Evolutionary conservation across 1,140 invertebrate species (phyloP).

Genomic region (Metaphire vulgaris): DNA sequence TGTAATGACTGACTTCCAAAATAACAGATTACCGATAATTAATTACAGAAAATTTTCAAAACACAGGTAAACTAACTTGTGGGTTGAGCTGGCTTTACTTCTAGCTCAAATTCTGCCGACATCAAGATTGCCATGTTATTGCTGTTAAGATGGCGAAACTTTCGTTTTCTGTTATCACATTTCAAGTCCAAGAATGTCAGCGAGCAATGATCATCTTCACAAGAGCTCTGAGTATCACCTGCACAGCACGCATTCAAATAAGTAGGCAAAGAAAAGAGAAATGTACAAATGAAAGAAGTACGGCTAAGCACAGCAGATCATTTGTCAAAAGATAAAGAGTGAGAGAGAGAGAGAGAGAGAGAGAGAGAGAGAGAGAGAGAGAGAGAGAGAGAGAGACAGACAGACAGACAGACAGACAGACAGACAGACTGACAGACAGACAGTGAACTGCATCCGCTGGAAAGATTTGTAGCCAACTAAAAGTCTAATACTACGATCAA

Average conservation of each 20-base stretch:
- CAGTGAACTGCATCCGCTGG: no score
- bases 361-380: constrained; percentile 1
- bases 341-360: background rate
- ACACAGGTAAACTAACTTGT: constrained; percentile 17
- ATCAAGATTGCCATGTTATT: constrained; percentile 8
- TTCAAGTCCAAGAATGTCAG: constrained; percentile 18
- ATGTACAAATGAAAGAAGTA: no score
- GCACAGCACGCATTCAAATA: no score
- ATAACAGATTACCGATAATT: no score
- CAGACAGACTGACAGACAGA: background rate
- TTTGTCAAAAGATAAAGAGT: no score
- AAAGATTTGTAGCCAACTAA: no score
- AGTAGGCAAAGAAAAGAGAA: no score
- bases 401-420: background rate
- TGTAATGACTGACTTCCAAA: no score
- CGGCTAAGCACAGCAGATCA: no score
- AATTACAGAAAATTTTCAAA: no score
- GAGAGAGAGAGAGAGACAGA: background rate
- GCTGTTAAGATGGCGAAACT: constrained; percentile 14
- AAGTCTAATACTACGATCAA: no score
- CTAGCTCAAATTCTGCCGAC: constrained; percentile 37
- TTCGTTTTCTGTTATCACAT: constrained; percentile 15
- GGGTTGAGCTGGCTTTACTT: constrained; percentile 27
- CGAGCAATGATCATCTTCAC: constrained; percentile 13
- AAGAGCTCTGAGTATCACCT: background rate